Evolutionary conservation across 2,113 vertebrate genomes (phyloP), one percentile per base, ranked within the genome.

Genomic region (Hydrochoerus hydrochaeris): DNA sequence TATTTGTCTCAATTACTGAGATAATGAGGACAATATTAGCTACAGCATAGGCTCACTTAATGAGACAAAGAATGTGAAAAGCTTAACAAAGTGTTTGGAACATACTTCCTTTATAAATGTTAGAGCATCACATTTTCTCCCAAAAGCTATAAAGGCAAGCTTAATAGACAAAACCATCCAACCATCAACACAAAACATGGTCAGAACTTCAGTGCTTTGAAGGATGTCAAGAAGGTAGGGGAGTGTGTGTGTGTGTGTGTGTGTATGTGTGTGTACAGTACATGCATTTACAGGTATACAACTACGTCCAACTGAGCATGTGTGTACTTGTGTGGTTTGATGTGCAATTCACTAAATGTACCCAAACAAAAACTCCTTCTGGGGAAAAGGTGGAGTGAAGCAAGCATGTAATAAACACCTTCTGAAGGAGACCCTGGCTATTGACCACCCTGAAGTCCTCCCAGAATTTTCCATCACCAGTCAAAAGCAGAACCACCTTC

Each of bases 191-290:
- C 9, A 26, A 93, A 82, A 69, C 46, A 58, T n/a, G 32, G 35
- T 86, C 22, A 67, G 46, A 80, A 44, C 28, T 54, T 60, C 19
- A n/a, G n/a, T 8, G 2, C 26, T 91, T 86, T 63, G 38, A 82
- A 91, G 88, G 49, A 49, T 73, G 26, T 7, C 44, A 63, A n/a
- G 57, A 73, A 75, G 35, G 9, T 41, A 86, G 63, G 20, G 0
- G 0, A 2, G 24, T 69, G 44, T 1, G 13, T 67, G 7, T 52
- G 30, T 17, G 30, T 14, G 7, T 1, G 22, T 0, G 2, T 62
- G 46, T n/a, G 8, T 11, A 3, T 35, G 19, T 13, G 1, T 78
- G 46, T 57, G 13, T 65, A 8, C 28, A 77, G 16, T 5, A 41
- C 35, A 82, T 26, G 30, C 4, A 11, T 11, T 22, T 19, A 22